These are phyloP conservation scores for Drosophila neocordata DNA, from an alignment of 1,140 invertebrate species.

Conservation along the genomic window DNA sequence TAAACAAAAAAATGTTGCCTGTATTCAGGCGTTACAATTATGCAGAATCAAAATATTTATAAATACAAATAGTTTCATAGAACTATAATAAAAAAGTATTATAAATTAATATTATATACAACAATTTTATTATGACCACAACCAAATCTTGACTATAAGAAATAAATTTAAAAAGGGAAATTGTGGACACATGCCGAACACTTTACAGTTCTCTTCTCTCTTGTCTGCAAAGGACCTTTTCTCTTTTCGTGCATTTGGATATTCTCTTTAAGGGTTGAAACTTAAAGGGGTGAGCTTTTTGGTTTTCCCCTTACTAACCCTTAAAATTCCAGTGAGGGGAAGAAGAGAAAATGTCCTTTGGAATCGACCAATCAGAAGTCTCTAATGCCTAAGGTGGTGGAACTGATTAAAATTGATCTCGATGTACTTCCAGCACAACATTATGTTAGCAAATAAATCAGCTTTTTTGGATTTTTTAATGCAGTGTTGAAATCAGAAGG, in stretches of 20 bases:
- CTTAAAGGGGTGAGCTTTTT: neutral
- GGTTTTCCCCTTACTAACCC: neutral
- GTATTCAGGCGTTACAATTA: neutral
- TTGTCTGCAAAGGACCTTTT: neutral
- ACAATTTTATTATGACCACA: neutral
- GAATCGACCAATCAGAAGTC: neutral
- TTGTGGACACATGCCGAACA: too few relatives aligned
- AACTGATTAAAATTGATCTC: constrained; percentile 6
- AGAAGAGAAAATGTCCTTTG: constrained; percentile 7
- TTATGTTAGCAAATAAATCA: neutral
- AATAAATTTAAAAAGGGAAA: neutral
- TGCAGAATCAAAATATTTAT: neutral
- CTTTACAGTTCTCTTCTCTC: neutral
- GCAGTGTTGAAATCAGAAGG: neutral
- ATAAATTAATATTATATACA: neutral
- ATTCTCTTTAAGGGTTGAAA: neutral
- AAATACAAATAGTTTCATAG: neutral
- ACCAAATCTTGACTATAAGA: neutral
- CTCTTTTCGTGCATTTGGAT: neutral
- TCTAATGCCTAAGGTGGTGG: neutral
- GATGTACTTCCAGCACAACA: neutral
- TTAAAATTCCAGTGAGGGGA: constrained; percentile 10
- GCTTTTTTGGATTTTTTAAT: neutral
- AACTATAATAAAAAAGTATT: neutral
- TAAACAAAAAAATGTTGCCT: neutral